Conservation (phyloP, 2,113 vertebrate species). For the Xiphophorus hellerii region DNA sequence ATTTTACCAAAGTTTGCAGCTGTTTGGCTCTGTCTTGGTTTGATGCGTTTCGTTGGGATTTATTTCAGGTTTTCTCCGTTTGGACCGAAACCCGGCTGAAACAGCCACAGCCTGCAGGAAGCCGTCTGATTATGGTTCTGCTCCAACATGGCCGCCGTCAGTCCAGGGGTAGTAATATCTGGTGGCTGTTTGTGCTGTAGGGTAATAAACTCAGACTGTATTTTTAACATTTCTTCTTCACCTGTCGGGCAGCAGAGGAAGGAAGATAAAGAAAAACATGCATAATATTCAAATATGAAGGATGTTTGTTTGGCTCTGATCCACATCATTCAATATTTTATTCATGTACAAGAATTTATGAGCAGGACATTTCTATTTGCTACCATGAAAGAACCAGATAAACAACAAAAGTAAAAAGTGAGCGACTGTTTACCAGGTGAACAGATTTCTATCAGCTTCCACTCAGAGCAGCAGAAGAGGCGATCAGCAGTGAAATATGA, state of each 20-base stretch:
- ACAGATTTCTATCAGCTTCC: too few species aligned
- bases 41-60: background rate
- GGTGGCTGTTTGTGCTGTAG: conserved; percentile 47
- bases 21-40: too few species aligned
- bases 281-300: conserved; percentile 17
- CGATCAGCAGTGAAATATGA: too few species aligned
- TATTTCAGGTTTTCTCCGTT: conserved; percentile 17
- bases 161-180: conserved; percentile 43
- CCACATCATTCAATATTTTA: background rate
- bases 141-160: conserved; percentile 34
- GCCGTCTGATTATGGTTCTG: conserved; percentile 51
- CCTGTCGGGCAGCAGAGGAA: conserved; percentile 26
- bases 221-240: background rate
- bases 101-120: conserved; percentile 42
- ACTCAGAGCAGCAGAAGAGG: too few species aligned
- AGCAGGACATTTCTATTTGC: background rate
- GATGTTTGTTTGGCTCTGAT: background rate
- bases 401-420: too few species aligned
- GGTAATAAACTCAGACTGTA: conserved; percentile 40
- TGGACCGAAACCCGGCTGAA: conserved; percentile 1
- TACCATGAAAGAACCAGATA: background rate
- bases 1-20: too few species aligned
- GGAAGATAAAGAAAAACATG: conserved; percentile 2
- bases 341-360: background rate
- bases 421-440: too few species aligned